Evolutionary conservation across 2,888 invertebrate genomes (phyloP).

Genomic region (Cyclophora punctaria): DNA sequence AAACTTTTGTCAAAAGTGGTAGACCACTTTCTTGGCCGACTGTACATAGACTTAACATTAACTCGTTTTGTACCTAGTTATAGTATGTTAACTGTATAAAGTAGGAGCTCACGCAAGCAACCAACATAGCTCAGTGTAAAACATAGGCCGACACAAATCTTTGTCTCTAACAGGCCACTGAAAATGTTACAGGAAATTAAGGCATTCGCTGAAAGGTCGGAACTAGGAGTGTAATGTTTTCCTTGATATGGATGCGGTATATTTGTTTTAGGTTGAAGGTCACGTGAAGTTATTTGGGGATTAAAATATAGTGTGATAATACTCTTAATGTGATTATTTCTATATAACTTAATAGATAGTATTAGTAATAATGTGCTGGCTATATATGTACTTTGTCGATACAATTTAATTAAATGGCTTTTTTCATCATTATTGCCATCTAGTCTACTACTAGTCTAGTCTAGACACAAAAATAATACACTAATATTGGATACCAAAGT

Average conservation of each 20-base stretch:
- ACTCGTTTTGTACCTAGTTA: no score
- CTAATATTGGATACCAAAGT: no score
- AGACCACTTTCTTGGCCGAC: no score
- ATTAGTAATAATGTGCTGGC: not conserved
- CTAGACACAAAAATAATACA: no score
- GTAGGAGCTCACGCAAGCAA: constrained; percentile 4
- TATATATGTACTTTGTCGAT: not conserved
- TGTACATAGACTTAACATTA: no score
- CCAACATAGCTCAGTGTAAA: constrained; percentile 16
- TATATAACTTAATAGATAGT: not conserved
- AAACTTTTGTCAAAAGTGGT: no score
- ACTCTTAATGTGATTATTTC: not conserved
- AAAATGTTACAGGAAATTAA: constrained; percentile 50
- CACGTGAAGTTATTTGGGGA: no score
- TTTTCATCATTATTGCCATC: no score
- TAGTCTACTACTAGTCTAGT: no score
- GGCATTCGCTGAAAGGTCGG: constrained; percentile 39
- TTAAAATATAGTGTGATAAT: not conserved
- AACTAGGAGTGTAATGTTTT: constrained; percentile 8
- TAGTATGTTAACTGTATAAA: not conserved
- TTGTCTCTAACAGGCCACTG: constrained; percentile 28
- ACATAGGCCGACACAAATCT: constrained; percentile 30
- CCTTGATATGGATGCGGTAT: constrained; percentile 5
- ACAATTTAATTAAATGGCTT: not conserved
- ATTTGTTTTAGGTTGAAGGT: not conserved